Conservation (phyloP, 2,888 invertebrate species). For the Metopia argyrocephala region DNA sequence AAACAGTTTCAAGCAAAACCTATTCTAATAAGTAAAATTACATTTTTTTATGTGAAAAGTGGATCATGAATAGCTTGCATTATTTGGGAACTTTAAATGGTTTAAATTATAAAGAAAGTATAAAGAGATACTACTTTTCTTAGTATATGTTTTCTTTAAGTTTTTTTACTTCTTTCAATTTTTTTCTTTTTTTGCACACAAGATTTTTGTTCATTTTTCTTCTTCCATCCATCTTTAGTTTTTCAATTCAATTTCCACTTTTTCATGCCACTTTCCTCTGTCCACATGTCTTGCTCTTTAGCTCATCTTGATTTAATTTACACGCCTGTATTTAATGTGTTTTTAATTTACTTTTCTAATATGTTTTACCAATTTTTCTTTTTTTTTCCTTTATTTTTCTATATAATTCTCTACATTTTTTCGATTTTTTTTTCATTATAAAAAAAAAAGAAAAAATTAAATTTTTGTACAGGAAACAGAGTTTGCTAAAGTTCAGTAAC, state of each 20-base stretch:
- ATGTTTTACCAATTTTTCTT: slow-evolving; percentile 57
- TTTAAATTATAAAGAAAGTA: too few species aligned
- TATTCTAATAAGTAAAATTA: too few species aligned
- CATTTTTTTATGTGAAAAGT: too few species aligned
- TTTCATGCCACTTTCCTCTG: slow-evolving; percentile 3
- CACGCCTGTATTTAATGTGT: slow-evolving; percentile 67
- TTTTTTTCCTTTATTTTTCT: neutral
- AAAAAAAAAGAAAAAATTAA: slow-evolving; percentile 20
- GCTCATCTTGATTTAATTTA: slow-evolving; percentile 66
- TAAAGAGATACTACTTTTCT: neutral
- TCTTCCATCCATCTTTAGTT: neutral
- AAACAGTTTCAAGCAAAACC: too few species aligned
- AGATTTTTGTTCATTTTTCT: neutral
- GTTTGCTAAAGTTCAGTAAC: slow-evolving; percentile 41
- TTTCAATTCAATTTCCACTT: slow-evolving; percentile 3
- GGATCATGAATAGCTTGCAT: too few species aligned
- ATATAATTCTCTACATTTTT: neutral
- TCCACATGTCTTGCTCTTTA: slow-evolving; percentile 36
- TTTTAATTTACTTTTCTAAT: slow-evolving; percentile 67
- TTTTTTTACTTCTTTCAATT: slow-evolving; percentile 12
- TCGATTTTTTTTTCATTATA: neutral
- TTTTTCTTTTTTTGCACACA: neutral
- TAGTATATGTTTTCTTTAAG: slow-evolving; percentile 25
- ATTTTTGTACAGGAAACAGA: slow-evolving; percentile 43
- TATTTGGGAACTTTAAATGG: too few species aligned